Base-by-base conservation (phyloP, 2,797 vertebrate genomes). In the Propithecus perrieri region DNA sequence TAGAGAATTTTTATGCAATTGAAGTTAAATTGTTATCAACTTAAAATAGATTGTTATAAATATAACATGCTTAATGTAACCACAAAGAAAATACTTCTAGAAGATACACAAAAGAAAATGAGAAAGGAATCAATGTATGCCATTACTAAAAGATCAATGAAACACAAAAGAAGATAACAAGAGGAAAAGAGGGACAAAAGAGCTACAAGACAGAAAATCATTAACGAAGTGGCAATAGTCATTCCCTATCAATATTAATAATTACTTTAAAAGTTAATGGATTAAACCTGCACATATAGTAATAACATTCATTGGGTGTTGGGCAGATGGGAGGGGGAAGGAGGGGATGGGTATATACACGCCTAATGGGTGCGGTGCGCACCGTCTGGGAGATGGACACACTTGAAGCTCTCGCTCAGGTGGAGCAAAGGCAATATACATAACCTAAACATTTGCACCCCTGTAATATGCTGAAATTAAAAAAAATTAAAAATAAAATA, bases 91-190 rank as follows among this genome's bases (percentile, higher is more conserved):
- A 75, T 69, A 61, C 28, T 3, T 75, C 74, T 50, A 41, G 50
- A 95, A 88, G 61, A 69, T 53, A 69, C n/a, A 85, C 24, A 85
- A 71, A 55, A 88, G n/a, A 50, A 74, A 95, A 50, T 75, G 35
- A 67, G 10, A 85, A 69, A 69, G n/a, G 38, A 81, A 93, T 76
- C 69, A 63, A 81, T 93, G 5, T n/a, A 86, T 55, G 35, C 55
- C 38, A 78, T 22, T 72, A 38, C 2, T 17, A 63, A 87, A 71
- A 78, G 41, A 57, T 43, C 17, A 46, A 38, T 48, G 53, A 92
- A 92, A 78, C 33, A 43, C n/a, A 48, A 75, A 89, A 22, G 35
- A 91, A 96, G 28, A 83, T 9, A 83, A 84, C 3, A 89, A 30
- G 35, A 69, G 4, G 46, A 53, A 88, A 85, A 35, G 43, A 74